These are phyloP conservation scores for Schrankia costaestrigalis DNA, from an alignment of 2,888 invertebrate species.

Conservation along the genomic window DNA sequence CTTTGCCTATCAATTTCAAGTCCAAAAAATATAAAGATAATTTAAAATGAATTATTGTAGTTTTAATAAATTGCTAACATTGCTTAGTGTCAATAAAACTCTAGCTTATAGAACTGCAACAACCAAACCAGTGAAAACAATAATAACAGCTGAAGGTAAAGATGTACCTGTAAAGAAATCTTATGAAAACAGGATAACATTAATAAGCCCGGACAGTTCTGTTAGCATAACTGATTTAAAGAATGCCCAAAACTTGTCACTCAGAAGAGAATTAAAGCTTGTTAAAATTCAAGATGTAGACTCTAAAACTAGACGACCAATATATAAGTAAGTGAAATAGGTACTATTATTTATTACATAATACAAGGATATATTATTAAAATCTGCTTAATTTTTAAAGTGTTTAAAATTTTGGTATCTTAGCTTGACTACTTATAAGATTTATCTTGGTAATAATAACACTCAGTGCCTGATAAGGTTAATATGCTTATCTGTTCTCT, in stretches of 20 bases:
- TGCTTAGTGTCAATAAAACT: conserved; percentile 41
- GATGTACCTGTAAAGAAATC: conserved; percentile 66
- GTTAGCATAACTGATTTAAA: conserved; percentile 82
- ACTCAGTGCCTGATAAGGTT: too few species aligned
- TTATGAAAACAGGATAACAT: conserved; percentile 80
- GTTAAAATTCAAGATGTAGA: conserved; percentile 85
- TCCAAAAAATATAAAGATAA: too few species aligned
- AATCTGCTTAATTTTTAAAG: too few species aligned
- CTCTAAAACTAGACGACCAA: conserved; percentile 83
- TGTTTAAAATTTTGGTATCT: too few species aligned
- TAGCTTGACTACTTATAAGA: too few species aligned
- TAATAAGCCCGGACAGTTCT: conserved; percentile 81
- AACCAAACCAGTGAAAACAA: conserved; percentile 42
- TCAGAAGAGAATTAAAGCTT: conserved; percentile 84
- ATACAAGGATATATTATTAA: too few species aligned
- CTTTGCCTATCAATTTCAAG: too few species aligned
- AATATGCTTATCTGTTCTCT: too few species aligned
- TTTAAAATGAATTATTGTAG: conserved; percentile 26
- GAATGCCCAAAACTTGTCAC: conserved; percentile 85
- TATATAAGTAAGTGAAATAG: conserved; percentile 79
- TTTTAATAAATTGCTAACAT: conserved; percentile 52
- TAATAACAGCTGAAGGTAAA: conserved; percentile 63
- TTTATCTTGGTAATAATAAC: too few species aligned
- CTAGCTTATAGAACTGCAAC: conserved; percentile 46
- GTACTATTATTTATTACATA: background rate